Evolutionary conservation across 37 sponge, comb jelly and placozoan species (phyloP).

Genomic region (Crambe crambe): DNA sequence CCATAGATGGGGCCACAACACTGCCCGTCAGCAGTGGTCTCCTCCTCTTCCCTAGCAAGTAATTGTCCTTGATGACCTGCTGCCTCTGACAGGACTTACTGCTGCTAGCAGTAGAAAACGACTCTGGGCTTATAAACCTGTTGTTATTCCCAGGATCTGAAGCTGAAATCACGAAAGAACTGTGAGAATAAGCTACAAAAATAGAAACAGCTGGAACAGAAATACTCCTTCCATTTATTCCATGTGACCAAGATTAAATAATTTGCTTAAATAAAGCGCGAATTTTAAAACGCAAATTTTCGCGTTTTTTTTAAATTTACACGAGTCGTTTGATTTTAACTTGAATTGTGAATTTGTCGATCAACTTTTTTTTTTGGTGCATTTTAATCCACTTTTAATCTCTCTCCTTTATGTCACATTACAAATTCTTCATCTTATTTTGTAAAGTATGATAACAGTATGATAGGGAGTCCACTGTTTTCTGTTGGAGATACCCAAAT

Average conservation of each 20-base stretch:
- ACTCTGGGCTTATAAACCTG: background rate
- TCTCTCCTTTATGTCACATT: too few relatives aligned
- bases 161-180: background rate
- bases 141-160: background rate
- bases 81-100: background rate
- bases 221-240: background rate
- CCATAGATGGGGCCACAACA: background rate
- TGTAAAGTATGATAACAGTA: too few relatives aligned
- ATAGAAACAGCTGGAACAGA: background rate
- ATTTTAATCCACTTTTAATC: too few relatives aligned
- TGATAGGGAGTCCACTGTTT: too few relatives aligned
- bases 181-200: background rate
- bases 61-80: background rate
- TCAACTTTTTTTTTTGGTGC: background rate
- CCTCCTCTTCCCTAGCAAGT: background rate
- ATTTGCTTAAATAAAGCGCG: background rate
- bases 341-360: background rate
- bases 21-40: background rate
- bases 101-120: background rate
- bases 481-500: too few relatives aligned
- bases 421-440: too few relatives aligned
- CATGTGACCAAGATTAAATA: background rate
- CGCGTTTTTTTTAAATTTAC: background rate
- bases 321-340: background rate
- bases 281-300: background rate